A percentile compares a stretch with the other conserved stretches of the same genome.
Evolutionary conservation across 2,797 vertebrate species (phyloP).

Genomic region (Chiroxiphia lanceolata): DNA sequence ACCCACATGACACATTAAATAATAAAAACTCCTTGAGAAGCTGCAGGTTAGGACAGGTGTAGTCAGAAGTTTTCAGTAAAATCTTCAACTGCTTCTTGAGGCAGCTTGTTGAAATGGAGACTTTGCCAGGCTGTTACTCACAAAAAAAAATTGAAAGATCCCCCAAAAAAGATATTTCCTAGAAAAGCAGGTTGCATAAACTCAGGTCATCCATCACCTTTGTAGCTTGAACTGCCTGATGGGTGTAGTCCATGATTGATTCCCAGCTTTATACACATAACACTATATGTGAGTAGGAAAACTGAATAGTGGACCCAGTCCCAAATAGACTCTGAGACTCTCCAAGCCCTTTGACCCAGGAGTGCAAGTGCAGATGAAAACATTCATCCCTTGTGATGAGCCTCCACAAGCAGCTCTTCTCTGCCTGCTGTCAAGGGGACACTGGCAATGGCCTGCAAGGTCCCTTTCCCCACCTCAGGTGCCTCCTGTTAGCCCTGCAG

Average conservation of each 20-base stretch:
- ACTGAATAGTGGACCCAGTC: background rate
- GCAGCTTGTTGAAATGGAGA: background rate
- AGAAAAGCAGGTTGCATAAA: background rate
- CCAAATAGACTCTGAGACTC: background rate
- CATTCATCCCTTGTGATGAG: background rate
- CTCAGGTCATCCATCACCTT: background rate
- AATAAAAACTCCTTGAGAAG: constrained; percentile 36
- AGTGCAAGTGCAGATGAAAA: background rate
- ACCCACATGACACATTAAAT: background rate
- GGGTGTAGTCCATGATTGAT: background rate
- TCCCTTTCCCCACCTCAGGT: background rate
- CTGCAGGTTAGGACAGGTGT: constrained; percentile 25
- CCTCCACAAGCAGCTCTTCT: background rate
- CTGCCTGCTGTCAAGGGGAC: background rate
- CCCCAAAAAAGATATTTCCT: background rate
- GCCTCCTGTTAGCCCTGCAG: background rate
- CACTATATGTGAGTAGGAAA: background rate
- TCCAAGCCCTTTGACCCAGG: background rate
- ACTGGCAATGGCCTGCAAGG: background rate
- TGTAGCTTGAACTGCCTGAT: background rate
- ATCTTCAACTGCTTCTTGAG: constrained; percentile 3
- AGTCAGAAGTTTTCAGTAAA: constrained; percentile 20
- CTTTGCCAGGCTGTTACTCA: constrained; percentile 7
- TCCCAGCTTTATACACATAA: background rate
- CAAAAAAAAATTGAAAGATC: constrained; percentile 7